Evolutionary conservation across 2,797 vertebrate species (phyloP), one percentile per base, ranked within the genome.

Genomic region (Ptychadena robeensis): DNA sequence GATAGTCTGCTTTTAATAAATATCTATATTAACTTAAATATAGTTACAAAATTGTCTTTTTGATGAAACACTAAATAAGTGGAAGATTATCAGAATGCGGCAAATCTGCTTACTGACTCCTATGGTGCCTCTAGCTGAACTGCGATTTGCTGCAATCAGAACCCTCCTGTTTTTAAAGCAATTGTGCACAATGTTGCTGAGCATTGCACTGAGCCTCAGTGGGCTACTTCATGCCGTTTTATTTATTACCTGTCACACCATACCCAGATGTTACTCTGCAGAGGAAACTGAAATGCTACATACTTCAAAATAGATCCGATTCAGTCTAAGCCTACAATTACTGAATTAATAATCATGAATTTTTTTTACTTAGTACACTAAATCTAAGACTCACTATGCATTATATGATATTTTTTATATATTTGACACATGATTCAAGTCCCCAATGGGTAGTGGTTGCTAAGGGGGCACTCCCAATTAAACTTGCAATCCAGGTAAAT

Each of bases 161-260:
- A 76, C 44, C 10, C 27, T 34, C 22, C 73, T 75, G 57, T 70
- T 57, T 25, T 28, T 48, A 65, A 27, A 73, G 74, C 72, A 78
- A 83, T 73, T 73, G 61, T 48, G 57, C 61, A 25, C 69, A 73
- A 66, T 67, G 40, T 66, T 83, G 75, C 69, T 79, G 74, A 66
- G 63, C 48, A 68, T 61, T 40, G 63, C 82, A 83, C 40, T 72
- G 15, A 32, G 59, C 27, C n/a, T 32, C 57, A 82, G 27, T 70
- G 48, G 73, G 67, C 59, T n/a, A 15, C 66, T 73, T 59, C 76
- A 68, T 40, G 25, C 76, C 32, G 63, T 27, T 71, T 83, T 79
- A 79, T 83, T 83, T 83, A 83, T 83, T 79, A 73, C 59, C 59
- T 83, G 82, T 59, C 68, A 79, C 61, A 77, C 28, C 67, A 9